Evolutionary conservation across 92 coral and sea anemone species (phyloP).

Genomic region (Muricea muricata): DNA sequence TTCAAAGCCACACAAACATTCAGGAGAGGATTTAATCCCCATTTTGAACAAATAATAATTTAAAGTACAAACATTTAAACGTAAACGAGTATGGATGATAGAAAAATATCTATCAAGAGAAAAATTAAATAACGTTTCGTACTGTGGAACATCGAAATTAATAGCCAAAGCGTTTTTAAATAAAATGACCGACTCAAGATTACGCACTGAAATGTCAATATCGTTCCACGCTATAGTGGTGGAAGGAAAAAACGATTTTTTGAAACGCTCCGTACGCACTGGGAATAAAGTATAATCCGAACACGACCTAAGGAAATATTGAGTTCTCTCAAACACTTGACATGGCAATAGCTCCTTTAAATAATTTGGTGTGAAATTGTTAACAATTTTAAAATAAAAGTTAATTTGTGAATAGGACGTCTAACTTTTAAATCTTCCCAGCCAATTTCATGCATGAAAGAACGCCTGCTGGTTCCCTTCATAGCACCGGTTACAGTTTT

Average conservation of each 20-base stretch:
- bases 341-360: slow-evolving; percentile 32
- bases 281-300: slow-evolving; percentile 28
- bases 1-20: neutral
- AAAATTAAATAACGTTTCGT: slow-evolving; percentile 32
- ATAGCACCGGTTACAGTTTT: slow-evolving; percentile 66
- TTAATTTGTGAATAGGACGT: slow-evolving; percentile 34
- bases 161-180: slow-evolving; percentile 12
- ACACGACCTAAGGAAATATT: slow-evolving; percentile 29
- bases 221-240: slow-evolving; percentile 17
- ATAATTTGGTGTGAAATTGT: slow-evolving; percentile 19
- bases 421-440: slow-evolving; percentile 55
- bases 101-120: neutral
- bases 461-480: slow-evolving; percentile 51
- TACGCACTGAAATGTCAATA: slow-evolving; percentile 26
- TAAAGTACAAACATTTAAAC: slow-evolving; percentile 20
- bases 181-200: neutral
- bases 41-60: neutral
- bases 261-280: slow-evolving; percentile 44
- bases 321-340: slow-evolving; percentile 27
- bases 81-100: slow-evolving; percentile 7
- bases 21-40: neutral
- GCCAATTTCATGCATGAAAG: slow-evolving; percentile 31
- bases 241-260: slow-evolving; percentile 49
- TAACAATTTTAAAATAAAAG: slow-evolving; percentile 38
- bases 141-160: neutral